phyloP scores from a whole-genome alignment of 2,888 invertebrate species.

The Apomyelois bistriatella region DNA sequence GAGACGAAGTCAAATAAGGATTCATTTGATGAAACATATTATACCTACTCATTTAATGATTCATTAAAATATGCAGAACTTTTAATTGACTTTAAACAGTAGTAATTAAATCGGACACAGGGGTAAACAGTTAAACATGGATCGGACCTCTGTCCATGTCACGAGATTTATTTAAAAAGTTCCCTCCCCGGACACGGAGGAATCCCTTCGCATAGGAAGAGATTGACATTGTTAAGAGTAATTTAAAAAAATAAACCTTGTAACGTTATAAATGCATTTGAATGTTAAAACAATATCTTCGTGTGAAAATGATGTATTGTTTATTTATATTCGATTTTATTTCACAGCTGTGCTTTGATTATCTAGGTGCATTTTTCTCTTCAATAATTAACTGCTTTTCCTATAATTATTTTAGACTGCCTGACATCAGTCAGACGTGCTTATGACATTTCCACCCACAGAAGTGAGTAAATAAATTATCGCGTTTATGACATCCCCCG shows the following conservation, averaged over 20 bases:
- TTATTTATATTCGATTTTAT: too few species aligned
- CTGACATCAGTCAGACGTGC: too few species aligned
- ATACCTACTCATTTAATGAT: constrained; percentile 17
- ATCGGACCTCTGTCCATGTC: constrained; percentile 51
- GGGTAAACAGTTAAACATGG: constrained; percentile 43
- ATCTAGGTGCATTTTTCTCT: too few species aligned
- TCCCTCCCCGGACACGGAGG: constrained; percentile 26
- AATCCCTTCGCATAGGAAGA: constrained; percentile 9
- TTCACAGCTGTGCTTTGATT: too few species aligned
- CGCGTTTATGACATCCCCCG: too few species aligned
- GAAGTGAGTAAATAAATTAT: too few species aligned
- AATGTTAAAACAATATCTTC: background rate
- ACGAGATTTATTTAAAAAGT: constrained; percentile 68
- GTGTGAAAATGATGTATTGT: background rate
- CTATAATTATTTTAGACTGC: too few species aligned
- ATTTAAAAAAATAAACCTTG: too few species aligned
- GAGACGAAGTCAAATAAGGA: background rate
- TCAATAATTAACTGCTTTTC: too few species aligned
- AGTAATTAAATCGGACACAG: constrained; percentile 36
- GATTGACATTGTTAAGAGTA: background rate
- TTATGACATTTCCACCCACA: too few species aligned
- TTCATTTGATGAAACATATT: background rate
- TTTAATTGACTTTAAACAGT: constrained; percentile 32
- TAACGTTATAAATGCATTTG: background rate
- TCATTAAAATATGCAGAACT: constrained; percentile 24